phyloP scores from a whole-genome alignment of 2,113 vertebrate genomes.

The Elaphurus davidianus region DNA sequence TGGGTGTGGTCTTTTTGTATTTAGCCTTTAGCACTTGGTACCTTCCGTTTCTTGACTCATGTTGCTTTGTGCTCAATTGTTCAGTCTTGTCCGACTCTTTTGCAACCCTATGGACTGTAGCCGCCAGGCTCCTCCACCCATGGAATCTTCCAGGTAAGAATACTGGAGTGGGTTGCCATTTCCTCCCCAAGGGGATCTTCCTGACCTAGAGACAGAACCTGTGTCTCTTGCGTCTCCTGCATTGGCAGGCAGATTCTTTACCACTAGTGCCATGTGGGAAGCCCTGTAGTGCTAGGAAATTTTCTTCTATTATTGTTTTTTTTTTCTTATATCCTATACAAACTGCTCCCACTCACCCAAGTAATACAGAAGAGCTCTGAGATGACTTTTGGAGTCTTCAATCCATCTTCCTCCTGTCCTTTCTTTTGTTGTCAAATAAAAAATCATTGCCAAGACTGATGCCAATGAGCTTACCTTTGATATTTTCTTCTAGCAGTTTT shows the following conservation, averaged over 20 bases:
- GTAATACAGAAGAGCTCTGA: background rate
- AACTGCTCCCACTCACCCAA: background rate
- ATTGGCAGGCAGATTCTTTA: background rate
- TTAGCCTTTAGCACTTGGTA: background rate
- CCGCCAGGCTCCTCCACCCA: background rate
- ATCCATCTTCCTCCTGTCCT: background rate
- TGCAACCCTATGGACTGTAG: background rate
- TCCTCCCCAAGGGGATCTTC: background rate
- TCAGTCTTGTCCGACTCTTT: accelerated
- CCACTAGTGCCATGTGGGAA: background rate
- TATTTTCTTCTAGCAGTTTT: background rate
- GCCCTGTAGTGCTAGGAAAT: background rate
- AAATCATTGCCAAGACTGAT: background rate
- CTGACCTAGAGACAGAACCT: background rate
- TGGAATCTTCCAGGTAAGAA: background rate
- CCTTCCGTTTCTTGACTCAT: background rate
- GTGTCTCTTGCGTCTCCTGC: background rate
- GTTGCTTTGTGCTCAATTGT: background rate
- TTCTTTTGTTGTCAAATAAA: background rate
- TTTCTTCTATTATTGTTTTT: background rate
- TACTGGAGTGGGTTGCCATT: background rate
- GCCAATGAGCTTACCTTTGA: background rate
- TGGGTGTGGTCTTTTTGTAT: background rate
- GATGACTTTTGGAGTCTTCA: background rate
- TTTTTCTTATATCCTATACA: background rate